Evolutionary conservation across 2,797 vertebrate species (phyloP).

Genomic region (Gallinago solitaria): DNA sequence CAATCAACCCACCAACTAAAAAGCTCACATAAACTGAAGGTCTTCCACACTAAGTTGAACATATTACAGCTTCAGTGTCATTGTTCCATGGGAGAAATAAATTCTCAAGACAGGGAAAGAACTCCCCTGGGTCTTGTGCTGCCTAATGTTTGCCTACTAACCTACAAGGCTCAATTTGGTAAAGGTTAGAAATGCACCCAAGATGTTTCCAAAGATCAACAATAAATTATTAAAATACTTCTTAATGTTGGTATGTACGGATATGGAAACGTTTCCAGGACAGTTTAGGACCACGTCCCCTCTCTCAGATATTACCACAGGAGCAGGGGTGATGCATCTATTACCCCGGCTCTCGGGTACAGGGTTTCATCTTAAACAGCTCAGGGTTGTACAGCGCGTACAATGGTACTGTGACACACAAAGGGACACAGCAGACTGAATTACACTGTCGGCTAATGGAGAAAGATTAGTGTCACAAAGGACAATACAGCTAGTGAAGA

Average conservation of each 20-base stretch:
- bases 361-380: not conserved
- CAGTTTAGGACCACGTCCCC: not conserved
- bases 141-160: not conserved
- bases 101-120: not conserved
- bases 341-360: not conserved
- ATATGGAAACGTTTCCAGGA: not conserved
- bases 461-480: not conserved
- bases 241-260: not conserved
- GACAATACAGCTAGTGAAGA: not conserved
- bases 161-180: not conserved
- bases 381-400: not conserved
- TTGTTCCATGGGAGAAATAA: not conserved
- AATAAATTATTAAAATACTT: not conserved
- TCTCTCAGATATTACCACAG: not conserved
- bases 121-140: not conserved
- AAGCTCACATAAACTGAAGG: not conserved
- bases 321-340: not conserved
- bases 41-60: not conserved
- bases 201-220: not conserved
- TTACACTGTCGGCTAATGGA: not conserved
- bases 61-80: not conserved
- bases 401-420: not conserved
- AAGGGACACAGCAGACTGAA: not conserved
- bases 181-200: not conserved
- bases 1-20: not conserved